phyloP scores from a whole-genome alignment of 1,140 invertebrate genomes.

The Amyelois transitella region DNA sequence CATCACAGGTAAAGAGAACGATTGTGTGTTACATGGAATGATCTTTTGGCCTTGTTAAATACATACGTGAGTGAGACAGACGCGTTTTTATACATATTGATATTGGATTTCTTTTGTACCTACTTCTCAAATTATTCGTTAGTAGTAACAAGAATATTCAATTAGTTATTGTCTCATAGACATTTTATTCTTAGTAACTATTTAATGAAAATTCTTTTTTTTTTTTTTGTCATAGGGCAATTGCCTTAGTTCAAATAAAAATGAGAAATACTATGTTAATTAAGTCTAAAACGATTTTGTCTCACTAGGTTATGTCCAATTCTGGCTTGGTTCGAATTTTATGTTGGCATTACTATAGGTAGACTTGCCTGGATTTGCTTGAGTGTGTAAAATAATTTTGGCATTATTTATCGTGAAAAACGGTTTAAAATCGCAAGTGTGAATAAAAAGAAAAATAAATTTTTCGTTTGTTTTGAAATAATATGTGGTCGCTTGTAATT shows the following conservation, averaged over 20 bases:
- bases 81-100: not conserved
- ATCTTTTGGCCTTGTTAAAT: conserved; percentile 37
- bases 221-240: too few relatives aligned
- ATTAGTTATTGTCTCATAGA: too few relatives aligned
- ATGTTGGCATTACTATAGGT: conserved; percentile 45
- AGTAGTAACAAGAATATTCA: too few relatives aligned
- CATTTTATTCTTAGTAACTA: not conserved
- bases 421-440: not conserved
- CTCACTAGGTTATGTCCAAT: conserved; percentile 19
- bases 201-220: too few relatives aligned
- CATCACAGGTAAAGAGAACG: conserved; percentile 70
- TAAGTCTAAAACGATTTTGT: not conserved
- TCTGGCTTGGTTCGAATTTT: conserved; percentile 58
- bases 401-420: conserved; percentile 7
- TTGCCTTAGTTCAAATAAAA: not conserved
- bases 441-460: too few relatives aligned
- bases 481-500: not conserved
- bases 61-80: conserved; percentile 23
- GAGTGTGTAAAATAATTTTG: conserved; percentile 19
- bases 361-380: conserved; percentile 24
- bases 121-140: too few relatives aligned
- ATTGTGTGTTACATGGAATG: conserved; percentile 56
- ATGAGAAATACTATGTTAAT: not conserved
- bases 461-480: conserved; percentile 9
- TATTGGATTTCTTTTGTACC: not conserved